A percentile compares a stretch with the other conserved stretches of the same genome.
Evolutionary conservation across 2,113 vertebrate species (phyloP).

Genomic region (Philantomba maxwellii): DNA sequence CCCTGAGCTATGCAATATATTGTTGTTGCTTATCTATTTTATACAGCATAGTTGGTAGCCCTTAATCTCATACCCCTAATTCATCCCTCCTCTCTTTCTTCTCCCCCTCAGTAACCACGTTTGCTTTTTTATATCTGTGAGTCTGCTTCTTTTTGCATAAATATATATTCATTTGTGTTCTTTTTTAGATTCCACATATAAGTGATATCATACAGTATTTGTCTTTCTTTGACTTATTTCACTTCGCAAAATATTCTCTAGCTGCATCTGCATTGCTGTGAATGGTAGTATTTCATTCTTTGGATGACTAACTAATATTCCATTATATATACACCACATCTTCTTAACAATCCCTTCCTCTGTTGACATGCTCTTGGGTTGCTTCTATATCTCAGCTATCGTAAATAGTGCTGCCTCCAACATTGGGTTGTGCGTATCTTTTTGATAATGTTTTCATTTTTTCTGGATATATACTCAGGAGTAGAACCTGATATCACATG

Average conservation of each 20-base stretch:
- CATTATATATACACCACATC: background rate
- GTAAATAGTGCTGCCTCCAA: background rate
- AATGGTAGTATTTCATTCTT: background rate
- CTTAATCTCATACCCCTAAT: background rate
- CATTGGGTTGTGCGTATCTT: background rate
- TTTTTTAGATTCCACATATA: background rate
- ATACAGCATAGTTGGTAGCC: background rate
- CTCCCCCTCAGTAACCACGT: background rate
- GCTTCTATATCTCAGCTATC: background rate
- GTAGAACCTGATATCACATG: background rate
- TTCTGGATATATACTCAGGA: background rate
- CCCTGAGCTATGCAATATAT: background rate
- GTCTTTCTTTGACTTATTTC: background rate
- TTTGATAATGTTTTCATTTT: background rate
- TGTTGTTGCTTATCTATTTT: background rate
- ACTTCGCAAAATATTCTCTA: background rate
- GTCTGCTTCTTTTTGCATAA: background rate
- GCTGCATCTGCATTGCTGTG: background rate
- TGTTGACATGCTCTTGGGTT: background rate
- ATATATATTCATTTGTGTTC: background rate
- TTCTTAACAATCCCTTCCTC: background rate
- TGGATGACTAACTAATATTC: background rate
- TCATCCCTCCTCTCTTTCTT: background rate
- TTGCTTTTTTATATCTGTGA: background rate
- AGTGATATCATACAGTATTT: background rate